Base-by-base conservation (phyloP, 2,797 vertebrate genomes). In the Geotrypetes seraphini region DNA sequence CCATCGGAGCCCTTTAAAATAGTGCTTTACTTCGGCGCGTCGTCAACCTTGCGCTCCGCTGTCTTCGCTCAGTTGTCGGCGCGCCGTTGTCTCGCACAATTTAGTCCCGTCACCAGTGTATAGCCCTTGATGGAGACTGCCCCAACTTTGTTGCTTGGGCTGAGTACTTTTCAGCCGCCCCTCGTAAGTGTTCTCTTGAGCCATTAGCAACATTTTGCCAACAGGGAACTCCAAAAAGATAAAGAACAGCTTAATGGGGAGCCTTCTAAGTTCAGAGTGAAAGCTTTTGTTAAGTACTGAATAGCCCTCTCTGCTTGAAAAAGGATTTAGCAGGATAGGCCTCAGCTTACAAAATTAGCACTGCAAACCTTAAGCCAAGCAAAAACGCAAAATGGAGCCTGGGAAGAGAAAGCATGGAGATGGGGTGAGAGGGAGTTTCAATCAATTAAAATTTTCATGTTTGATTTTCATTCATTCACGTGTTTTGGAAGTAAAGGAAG, bases 381-480 rank as follows among this genome's bases (percentile, higher is more conserved):
- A 23, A 34, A 43, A 36, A 44, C 39, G 53, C 25, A 48, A 52
- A 47, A 49, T 31, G 28, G 31, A 35, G 36, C 12, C 19, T 9
- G 14, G 6, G 16, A n/a, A 8, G 14, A 47, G 44, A 27, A 50
- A 46, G n/a, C 8, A 44, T 25, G 16, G 55, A 31, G 0, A 2
- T 39, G 10, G 15, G 19, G 37, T 36, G 31, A 19, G 22, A 0
- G n/a, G n/a, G 0, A 8, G 57, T 32, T 57, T 47, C 33, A 53
- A 49, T 55, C 48, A 50, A 67, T 49, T 29, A 37, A 47, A 10
- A 53, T 58, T 48, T 60, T 59, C 21, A 42, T 39, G 20, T 73
- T 65, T 61, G 43, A 50, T 71, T 72, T 70, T 57, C 32, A 50
- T 52, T 65, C 19, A 28, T 55, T 67, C n/a, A 24, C 58, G 15